Evolutionary conservation across 2,797 vertebrate genomes (phyloP).

Genomic region (Catostomus latipinnis): DNA sequence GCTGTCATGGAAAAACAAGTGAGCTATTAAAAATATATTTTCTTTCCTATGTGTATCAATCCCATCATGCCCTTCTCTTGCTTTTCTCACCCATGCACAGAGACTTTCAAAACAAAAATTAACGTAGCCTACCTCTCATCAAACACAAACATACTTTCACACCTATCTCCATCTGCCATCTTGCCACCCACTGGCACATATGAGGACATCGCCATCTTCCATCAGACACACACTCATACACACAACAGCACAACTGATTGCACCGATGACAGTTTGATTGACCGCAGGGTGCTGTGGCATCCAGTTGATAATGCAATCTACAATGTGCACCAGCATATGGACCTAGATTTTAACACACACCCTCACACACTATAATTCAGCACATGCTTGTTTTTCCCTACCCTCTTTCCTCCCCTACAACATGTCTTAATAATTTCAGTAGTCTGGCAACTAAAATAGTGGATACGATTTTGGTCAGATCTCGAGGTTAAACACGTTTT

Average conservation of each 20-base stretch:
- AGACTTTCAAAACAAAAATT: slow-evolving; percentile 33
- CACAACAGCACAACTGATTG: slow-evolving; percentile 26
- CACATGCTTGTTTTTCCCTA: slow-evolving; percentile 43
- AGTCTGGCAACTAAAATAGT: slow-evolving; percentile 35
- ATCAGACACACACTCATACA: slow-evolving; percentile 22
- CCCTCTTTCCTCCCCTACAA: background rate
- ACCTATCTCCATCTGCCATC: slow-evolving; percentile 44
- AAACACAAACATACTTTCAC: slow-evolving; percentile 37
- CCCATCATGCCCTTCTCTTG: background rate
- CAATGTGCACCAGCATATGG: slow-evolving; percentile 65
- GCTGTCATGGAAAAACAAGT: background rate
- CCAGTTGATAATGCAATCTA: slow-evolving; percentile 37
- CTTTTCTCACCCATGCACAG: slow-evolving; percentile 28
- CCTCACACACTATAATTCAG: slow-evolving; percentile 33
- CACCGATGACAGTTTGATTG: slow-evolving; percentile 47
- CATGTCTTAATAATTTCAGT: slow-evolving; percentile 15
- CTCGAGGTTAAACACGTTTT: slow-evolving; percentile 32
- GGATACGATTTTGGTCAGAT: slow-evolving; percentile 38
- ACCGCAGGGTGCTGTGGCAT: slow-evolving; percentile 28
- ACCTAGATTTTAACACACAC: slow-evolving; percentile 65
- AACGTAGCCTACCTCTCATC: slow-evolving; percentile 21
- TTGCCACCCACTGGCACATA: slow-evolving; percentile 29
- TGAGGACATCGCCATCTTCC: background rate
- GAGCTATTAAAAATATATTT: background rate
- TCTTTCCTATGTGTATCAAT: slow-evolving; percentile 20